Percentiles rank a stretch among this genome's conserved stretches.
These are phyloP conservation scores for Leucoptera coffeella DNA, from an alignment of 2,888 invertebrate genomes.

Conservation along the genomic window DNA sequence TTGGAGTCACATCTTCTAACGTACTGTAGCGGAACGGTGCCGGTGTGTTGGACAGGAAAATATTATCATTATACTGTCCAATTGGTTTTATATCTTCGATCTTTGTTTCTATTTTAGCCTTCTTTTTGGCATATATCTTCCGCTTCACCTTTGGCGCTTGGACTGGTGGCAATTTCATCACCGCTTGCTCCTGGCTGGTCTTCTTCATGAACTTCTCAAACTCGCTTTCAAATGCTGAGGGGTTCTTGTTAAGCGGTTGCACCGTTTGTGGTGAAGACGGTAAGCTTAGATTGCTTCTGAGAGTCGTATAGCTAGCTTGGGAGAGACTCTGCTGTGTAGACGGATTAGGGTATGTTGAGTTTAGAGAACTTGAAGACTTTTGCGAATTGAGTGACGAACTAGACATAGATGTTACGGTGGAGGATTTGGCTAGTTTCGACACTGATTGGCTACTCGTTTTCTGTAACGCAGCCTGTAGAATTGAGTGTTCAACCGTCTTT, in stretches of 20 bases:
- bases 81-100: too few species aligned
- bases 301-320: too few species aligned
- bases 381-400: neutral
- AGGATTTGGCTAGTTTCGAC: neutral
- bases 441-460: neutral
- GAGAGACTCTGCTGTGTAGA: too few species aligned
- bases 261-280: slow-evolving; percentile 18
- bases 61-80: slow-evolving; percentile 35
- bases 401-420: neutral
- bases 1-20: too few species aligned
- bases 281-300: neutral
- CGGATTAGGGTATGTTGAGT: too few species aligned
- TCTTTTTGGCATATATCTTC: too few species aligned
- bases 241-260: slow-evolving; percentile 28
- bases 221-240: slow-evolving; percentile 34
- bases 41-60: slow-evolving; percentile 18
- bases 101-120: too few species aligned
- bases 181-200: slow-evolving; percentile 4
- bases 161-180: slow-evolving; percentile 5
- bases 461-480: slow-evolving; percentile 18
- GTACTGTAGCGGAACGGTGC: slow-evolving; percentile 22
- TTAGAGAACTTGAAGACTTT: too few species aligned
- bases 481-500: slow-evolving; percentile 18
- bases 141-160: slow-evolving; percentile 4
- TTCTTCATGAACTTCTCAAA: slow-evolving; percentile 31